phyloP scores from a whole-genome alignment of 2,888 invertebrate species.

The Leuctra nigra region DNA sequence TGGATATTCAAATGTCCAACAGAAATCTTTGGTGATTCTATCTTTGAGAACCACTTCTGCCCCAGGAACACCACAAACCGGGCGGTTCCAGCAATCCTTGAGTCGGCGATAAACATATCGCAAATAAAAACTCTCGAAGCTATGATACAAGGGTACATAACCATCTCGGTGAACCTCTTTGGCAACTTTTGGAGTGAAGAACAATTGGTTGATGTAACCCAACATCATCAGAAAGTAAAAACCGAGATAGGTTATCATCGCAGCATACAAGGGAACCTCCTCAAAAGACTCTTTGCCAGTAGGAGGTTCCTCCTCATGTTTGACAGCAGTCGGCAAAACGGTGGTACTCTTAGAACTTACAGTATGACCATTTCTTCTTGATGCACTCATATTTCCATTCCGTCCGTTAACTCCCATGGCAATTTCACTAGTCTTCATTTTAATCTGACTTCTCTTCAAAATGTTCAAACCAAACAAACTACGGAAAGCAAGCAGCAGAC shows the following conservation, averaged over 20 bases:
- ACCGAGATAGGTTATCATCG: constrained; percentile 78
- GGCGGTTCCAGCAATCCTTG: constrained; percentile 92
- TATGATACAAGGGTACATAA: constrained; percentile 74
- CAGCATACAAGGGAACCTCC: constrained; percentile 71
- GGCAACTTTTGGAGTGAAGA: constrained; percentile 76
- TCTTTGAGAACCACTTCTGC: constrained; percentile 79
- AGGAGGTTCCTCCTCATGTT: too few relatives aligned
- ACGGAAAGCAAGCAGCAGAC: too few relatives aligned
- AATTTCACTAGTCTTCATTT: too few relatives aligned
- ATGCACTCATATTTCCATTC: too few relatives aligned
- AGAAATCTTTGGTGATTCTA: constrained; percentile 75
- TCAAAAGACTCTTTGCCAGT: constrained; percentile 60
- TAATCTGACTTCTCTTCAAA: too few relatives aligned
- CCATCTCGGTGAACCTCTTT: constrained; percentile 74
- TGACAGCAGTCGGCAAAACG: too few relatives aligned
- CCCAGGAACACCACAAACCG: constrained; percentile 90
- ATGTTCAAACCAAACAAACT: too few relatives aligned
- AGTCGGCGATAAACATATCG: constrained; percentile 89
- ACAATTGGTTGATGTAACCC: constrained; percentile 86
- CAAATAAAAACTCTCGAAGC: constrained; percentile 84
- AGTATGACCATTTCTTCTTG: too few relatives aligned
- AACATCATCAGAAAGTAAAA: constrained; percentile 89
- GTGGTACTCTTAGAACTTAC: too few relatives aligned
- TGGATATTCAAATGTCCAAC: constrained; percentile 91
- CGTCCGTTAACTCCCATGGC: too few relatives aligned